A percentile compares a stretch with the other conserved stretches of the same genome.
Evolutionary conservation across 2,888 invertebrate species (phyloP).

Genomic region (Rapana venosa): DNA sequence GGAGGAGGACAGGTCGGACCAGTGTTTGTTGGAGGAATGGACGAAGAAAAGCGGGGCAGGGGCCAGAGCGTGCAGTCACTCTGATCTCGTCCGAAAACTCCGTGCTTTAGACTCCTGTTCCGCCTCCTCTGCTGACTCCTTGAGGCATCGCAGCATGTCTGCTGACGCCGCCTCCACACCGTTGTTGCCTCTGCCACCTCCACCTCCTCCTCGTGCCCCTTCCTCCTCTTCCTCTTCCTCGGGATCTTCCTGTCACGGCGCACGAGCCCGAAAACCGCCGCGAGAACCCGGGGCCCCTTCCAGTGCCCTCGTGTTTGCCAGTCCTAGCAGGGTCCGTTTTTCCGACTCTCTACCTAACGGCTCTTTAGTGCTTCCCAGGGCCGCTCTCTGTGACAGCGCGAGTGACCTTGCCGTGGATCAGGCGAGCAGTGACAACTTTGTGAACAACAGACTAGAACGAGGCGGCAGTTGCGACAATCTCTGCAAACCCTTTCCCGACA

Average conservation of each 20-base stretch:
- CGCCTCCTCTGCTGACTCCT: conserved; percentile 19
- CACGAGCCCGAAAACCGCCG: conserved; percentile 13
- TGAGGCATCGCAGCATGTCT: conserved; percentile 41
- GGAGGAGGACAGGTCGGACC: conserved; percentile 46
- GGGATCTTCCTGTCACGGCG: conserved; percentile 35
- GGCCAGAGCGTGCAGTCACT: conserved; percentile 29
- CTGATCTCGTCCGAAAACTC: conserved; percentile 33
- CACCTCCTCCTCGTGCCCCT: conserved; percentile 13
- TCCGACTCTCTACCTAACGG: conserved; percentile 42
- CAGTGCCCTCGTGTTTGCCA: conserved; percentile 5
- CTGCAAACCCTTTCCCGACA: conserved; percentile 50
- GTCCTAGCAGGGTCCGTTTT: conserved; percentile 35
- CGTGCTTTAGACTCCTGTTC: conserved; percentile 16
- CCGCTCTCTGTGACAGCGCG: not conserved
- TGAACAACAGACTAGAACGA: conserved; percentile 43
- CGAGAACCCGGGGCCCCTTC: not conserved
- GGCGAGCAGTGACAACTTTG: conserved; percentile 39
- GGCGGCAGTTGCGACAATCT: conserved; percentile 40
- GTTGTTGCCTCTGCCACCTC: conserved; percentile 37
- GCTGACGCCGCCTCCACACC: conserved; percentile 36
- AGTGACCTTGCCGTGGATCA: conserved; percentile 31
- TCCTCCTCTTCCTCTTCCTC: conserved; percentile 46
- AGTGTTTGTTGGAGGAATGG: conserved; percentile 47
- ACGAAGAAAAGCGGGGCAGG: conserved; percentile 2
- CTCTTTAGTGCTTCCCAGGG: not conserved